Percentiles rank a stretch among this genome's conserved stretches.
Evolutionary conservation across 2,888 invertebrate genomes (phyloP).

Genomic region (Temnothorax ravouxi): DNA sequence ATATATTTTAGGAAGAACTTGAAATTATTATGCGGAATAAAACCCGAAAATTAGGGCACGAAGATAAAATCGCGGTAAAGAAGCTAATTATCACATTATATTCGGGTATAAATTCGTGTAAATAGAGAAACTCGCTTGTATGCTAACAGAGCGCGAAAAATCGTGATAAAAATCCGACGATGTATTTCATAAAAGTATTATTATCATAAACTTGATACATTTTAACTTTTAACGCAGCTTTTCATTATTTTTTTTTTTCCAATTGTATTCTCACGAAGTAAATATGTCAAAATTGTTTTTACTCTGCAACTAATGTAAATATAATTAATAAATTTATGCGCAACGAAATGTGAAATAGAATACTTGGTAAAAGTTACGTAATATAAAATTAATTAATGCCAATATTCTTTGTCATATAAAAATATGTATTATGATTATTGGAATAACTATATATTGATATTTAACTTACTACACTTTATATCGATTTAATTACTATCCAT

Average conservation of each 20-base stretch:
- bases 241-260: constrained; percentile 6
- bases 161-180: constrained; percentile 16
- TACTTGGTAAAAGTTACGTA: neutral
- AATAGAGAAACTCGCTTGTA: neutral
- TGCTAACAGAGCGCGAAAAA: neutral
- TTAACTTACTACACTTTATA: neutral
- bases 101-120: neutral
- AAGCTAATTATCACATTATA: constrained; percentile 29
- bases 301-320: neutral
- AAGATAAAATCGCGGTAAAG: constrained; percentile 21
- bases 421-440: neutral
- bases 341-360: neutral
- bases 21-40: constrained; percentile 21
- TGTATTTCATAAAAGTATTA: neutral
- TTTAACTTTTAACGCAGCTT: neutral
- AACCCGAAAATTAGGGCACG: neutral
- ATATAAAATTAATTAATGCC: neutral
- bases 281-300: neutral
- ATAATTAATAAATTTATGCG: neutral
- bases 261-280: neutral
- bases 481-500: neutral
- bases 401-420: neutral
- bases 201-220: constrained; percentile 4
- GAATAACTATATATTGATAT: neutral
- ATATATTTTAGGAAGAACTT: neutral